Conservation (phyloP, 2,888 invertebrate genomes). For the Apamea crenata region DNA sequence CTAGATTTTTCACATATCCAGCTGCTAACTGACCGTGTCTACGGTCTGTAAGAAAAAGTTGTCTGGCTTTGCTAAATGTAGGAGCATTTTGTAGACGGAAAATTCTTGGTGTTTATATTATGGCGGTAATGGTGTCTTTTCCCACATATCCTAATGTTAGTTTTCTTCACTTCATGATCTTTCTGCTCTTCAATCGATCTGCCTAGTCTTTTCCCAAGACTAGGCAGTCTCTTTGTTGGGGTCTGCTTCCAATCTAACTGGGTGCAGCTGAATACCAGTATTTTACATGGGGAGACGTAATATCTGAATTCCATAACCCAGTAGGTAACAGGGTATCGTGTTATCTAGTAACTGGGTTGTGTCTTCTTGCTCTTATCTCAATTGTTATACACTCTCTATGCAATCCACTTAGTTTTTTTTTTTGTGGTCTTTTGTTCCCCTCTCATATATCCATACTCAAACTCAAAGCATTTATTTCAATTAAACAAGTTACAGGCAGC, state of each 20-base stretch:
- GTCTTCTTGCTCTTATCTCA: not conserved
- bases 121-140: not conserved
- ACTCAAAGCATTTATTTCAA: too few relatives aligned
- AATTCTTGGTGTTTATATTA: not conserved
- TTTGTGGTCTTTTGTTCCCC: not conserved
- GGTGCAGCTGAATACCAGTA: not conserved
- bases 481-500: too few relatives aligned
- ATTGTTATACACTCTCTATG: not conserved
- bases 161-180: not conserved
- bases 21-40: slow-evolving; percentile 24
- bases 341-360: not conserved
- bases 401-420: not conserved
- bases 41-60: not conserved
- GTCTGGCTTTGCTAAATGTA: not conserved
- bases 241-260: not conserved
- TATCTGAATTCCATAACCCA: not conserved
- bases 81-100: not conserved
- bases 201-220: not conserved
- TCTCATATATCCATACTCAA: too few relatives aligned
- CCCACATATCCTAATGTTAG: not conserved
- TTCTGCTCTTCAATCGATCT: not conserved
- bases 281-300: too few relatives aligned
- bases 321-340: too few relatives aligned
- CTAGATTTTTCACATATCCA: slow-evolving; percentile 44
- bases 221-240: too few relatives aligned